phyloP scores from a whole-genome alignment of 2,888 invertebrate species.

The Nycteola revayana region DNA sequence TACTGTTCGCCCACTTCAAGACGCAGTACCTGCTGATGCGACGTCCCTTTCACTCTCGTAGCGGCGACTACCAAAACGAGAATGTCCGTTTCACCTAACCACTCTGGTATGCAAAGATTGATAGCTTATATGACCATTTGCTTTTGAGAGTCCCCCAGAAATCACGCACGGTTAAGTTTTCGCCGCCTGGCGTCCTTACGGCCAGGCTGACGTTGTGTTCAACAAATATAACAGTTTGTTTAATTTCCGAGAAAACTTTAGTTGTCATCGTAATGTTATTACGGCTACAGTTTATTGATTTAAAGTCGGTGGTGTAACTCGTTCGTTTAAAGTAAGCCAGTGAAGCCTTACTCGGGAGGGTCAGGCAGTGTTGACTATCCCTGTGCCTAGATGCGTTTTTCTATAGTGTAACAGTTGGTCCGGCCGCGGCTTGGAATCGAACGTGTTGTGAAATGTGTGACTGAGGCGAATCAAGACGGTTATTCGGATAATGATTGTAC shows the following conservation, averaged over 20 bases:
- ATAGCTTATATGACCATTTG: constrained; percentile 82
- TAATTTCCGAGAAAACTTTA: constrained; percentile 49
- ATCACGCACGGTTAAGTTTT: constrained; percentile 81
- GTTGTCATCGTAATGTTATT: constrained; percentile 59
- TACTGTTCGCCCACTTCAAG: constrained; percentile 73
- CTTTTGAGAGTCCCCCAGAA: constrained; percentile 78
- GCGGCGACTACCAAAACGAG: constrained; percentile 41
- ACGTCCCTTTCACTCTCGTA: constrained; percentile 69
- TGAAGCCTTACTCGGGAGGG: constrained; percentile 58
- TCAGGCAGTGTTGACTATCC: constrained; percentile 45
- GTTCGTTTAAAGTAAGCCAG: constrained; percentile 53
- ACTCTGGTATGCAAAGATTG: constrained; percentile 82
- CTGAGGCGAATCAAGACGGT: constrained; percentile 20
- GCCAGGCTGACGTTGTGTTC: constrained; percentile 60
- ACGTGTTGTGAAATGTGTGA: constrained; percentile 50
- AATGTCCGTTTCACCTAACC: constrained; percentile 69
- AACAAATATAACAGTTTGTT: constrained; percentile 41
- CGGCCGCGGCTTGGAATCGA: constrained; percentile 29
- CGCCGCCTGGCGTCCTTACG: constrained; percentile 78
- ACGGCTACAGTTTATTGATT: constrained; percentile 56
- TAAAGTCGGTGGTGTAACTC: constrained; percentile 46
- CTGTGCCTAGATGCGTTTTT: constrained; percentile 51
- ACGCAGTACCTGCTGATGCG: constrained; percentile 68
- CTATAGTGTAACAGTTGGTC: constrained; percentile 34
- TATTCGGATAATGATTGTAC: constrained; percentile 59